Evolutionary conservation across 1,140 invertebrate genomes (phyloP), one percentile per base, ranked within the genome.

Genomic region (Holcopasites calliopsidis): DNA sequence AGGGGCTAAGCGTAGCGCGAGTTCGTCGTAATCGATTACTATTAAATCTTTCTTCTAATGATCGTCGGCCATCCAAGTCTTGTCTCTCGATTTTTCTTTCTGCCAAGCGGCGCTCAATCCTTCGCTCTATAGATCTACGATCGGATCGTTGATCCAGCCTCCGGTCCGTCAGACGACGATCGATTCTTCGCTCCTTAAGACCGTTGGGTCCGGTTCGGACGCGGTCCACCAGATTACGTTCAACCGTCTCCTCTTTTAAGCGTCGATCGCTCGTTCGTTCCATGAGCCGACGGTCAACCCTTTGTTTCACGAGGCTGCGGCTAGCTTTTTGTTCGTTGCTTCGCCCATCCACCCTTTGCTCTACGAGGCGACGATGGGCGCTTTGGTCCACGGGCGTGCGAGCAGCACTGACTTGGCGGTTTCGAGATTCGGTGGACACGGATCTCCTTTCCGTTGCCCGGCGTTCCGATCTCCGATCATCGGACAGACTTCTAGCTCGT

Each of bases 381-480:
- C 52, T 58, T 33, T 33, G 77, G 4, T 62, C 49, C 13, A 23
- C 40, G 23, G 42, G 18, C 35, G 42, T 58, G 16, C 35, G 61
- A 21, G 66, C 38, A 10, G 40, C 18, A 13, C 47, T 69, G 16
- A 26, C 16, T 64, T 33, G 13, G 0, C 18, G 71, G 35, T n/a
- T 35, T 18, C 13, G 1, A 10, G 61, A 55, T 13, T 73, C 61
- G 0, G 11, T 11, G 1, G 60, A 23, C 0, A 11, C 1, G 0
- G 31, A 35, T n/a, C 55, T 26, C 26, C 49, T 73, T 55, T 74
- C 71, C 0, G 16, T n/a, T 2, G 33, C 31, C 16, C 40, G 44
- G 5, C 21, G 52, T 65, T 72, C 75, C 0, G 73, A 52, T 21
- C 55, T 28, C 18, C 76, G 54, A 38, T 52, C 60, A 16, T 13